Evolutionary conservation across 2,113 vertebrate species (phyloP), one percentile per base, ranked within the genome.

Genomic region (Forbesichthys agassizii): DNA sequence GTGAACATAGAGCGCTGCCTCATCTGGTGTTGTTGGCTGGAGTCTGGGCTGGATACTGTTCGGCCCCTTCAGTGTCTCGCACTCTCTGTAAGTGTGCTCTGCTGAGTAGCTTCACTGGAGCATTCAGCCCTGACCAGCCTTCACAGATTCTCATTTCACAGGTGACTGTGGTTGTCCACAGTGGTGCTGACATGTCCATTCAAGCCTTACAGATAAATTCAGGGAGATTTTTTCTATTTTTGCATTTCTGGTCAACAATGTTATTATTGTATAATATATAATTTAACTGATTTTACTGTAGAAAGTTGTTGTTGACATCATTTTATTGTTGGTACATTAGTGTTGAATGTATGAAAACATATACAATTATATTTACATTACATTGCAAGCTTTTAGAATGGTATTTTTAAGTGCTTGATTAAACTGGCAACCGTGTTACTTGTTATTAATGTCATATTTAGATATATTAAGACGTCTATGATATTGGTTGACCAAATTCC

Each of bases 111-210:
- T 74, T 73, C 82, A 79, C 65, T 48, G 80, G 56, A 88, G 87
- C 88, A 56, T 86, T 90, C 86, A 92, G 81, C 75, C 87, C 79
- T 85, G 85, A 85, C 90, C 79, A 33, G 73, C 75, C 88, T 84
- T 81, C 87, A 89, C 84, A 84, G 79, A 89, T 92, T 92, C 88
- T 90, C 89, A 92, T 92, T 92, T 91, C 91, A 91, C 89, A 89
- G 87, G 87, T 91, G 89, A 89, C 88, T 91, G 89, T 90, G 84
- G 89, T 85, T 82, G 74, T 77, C 85, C 86, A 86, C 83, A 72
- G 81, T 78, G 83, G 81, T 64, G 80, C 85, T 74, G 82, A 82
- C 84, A 83, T 68, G 77, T 83, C 74, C 84, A 76, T 86, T 84
- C 81, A 73, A 73, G 79, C 87, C 80, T 86, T 71, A 75, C 79